phyloP scores from a whole-genome alignment of 1,140 invertebrate species.

The Aphelinus certus region DNA sequence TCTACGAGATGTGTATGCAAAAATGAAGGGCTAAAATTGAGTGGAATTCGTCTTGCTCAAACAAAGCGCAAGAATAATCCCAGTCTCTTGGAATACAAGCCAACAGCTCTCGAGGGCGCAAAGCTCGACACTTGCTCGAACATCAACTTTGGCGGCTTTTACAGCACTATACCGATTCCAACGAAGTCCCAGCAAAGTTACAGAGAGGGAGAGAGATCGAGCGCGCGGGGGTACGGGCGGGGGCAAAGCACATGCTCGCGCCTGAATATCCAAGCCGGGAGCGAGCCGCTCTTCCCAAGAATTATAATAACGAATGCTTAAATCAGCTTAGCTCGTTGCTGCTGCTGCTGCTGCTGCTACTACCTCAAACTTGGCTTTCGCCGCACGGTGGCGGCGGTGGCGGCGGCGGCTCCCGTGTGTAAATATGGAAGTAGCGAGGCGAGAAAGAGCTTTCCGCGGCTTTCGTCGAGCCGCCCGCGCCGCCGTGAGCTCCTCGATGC shows the following conservation, averaged over 20 bases:
- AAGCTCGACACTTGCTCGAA: too few species aligned
- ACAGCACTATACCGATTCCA: too few species aligned
- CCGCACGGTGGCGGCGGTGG: background rate
- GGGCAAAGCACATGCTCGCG: too few species aligned
- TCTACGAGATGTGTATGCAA: too few species aligned
- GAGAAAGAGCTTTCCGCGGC: conserved; percentile 56
- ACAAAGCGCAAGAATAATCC: too few species aligned
- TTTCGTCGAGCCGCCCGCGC: conserved; percentile 25
- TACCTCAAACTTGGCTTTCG: conserved; percentile 54
- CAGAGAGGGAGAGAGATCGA: background rate
- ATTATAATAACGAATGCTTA: conserved; percentile 67
- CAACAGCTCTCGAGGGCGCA: too few species aligned
- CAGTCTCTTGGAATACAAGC: too few species aligned
- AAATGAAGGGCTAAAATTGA: too few species aligned
- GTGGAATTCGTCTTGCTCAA: too few species aligned
- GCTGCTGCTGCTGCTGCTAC: background rate
- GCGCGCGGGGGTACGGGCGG: too few species aligned
- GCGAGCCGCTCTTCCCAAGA: conserved; percentile 49
- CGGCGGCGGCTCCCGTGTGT: conserved; percentile 46
- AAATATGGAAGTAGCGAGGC: conserved; percentile 60
- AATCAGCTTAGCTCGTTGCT: conserved; percentile 61
- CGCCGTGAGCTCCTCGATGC: too few species aligned
- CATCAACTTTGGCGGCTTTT: too few species aligned
- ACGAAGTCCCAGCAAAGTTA: background rate
- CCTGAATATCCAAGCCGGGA: background rate